phyloP scores from a whole-genome alignment of 2,888 invertebrate species.

The Himalopsyche anomala region DNA sequence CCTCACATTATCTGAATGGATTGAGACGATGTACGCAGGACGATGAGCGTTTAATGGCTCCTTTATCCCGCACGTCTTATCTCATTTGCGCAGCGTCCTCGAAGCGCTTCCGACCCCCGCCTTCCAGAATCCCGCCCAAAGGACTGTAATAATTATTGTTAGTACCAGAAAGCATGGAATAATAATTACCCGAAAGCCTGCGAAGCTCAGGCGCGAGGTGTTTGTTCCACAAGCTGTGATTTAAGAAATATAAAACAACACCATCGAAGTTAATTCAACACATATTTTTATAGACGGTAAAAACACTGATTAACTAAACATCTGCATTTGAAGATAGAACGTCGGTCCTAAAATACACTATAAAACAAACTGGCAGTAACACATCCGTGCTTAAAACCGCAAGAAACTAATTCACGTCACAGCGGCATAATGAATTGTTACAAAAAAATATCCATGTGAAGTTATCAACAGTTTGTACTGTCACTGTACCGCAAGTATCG shows the following conservation, averaged over 20 bases:
- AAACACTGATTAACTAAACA: conserved; percentile 38
- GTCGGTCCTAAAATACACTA: conserved; percentile 38
- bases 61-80: conserved; percentile 39
- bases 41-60: conserved; percentile 44
- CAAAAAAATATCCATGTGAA: too few species aligned
- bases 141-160: conserved; percentile 13
- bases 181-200: conserved; percentile 12
- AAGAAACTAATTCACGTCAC: background rate
- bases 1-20: conserved; percentile 45
- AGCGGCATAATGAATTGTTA: background rate
- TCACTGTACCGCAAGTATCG: conserved; percentile 41
- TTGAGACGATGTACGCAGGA: conserved; percentile 41
- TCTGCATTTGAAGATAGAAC: conserved; percentile 31
- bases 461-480: conserved; percentile 36
- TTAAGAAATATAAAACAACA: background rate
- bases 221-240: background rate
- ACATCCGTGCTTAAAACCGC: conserved; percentile 31
- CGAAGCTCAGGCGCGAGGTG: background rate
- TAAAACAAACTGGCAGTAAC: conserved; percentile 23
- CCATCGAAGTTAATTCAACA: conserved; percentile 20
- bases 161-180: conserved; percentile 35
- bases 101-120: conserved; percentile 31
- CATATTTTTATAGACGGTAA: background rate
- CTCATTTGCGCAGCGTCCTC: conserved; percentile 41
- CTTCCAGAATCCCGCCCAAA: conserved; percentile 36